phyloP scores from a whole-genome alignment of 2,113 vertebrate species.

The Miniopterus natalensis region DNA sequence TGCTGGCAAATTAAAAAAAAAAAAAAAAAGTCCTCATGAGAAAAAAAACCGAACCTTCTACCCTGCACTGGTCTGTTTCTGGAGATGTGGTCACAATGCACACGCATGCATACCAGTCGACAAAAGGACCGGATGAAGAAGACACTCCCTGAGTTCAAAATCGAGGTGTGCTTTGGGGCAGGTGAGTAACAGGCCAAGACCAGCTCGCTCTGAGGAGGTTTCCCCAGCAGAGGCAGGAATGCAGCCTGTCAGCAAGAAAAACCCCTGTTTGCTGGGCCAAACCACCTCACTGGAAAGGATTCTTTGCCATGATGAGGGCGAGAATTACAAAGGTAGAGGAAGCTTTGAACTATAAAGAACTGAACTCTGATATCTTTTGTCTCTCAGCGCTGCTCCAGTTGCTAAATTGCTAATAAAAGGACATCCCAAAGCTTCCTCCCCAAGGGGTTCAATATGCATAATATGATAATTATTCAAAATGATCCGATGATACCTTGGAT shows the following conservation, averaged over 20 bases:
- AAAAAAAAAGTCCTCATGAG: not conserved
- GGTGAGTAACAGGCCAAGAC: not conserved
- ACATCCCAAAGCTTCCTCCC: not conserved
- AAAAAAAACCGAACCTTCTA: not conserved
- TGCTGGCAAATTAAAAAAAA: not conserved
- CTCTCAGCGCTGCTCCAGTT: not conserved
- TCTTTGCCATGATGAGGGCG: not conserved
- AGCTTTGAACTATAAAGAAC: not conserved
- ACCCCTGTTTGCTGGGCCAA: not conserved
- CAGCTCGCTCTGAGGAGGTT: not conserved
- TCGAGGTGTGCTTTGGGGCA: not conserved
- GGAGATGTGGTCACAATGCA: not conserved
- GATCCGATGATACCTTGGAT: not conserved
- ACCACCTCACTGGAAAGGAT: not conserved
- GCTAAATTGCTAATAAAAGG: not conserved
- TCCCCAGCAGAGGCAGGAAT: not conserved
- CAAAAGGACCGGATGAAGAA: not conserved
- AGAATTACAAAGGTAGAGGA: not conserved
- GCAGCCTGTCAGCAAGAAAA: not conserved
- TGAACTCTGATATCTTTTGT: not conserved
- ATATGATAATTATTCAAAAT: not conserved
- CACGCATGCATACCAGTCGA: rapidly evolving
- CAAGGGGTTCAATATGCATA: not conserved
- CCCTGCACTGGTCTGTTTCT: not conserved
- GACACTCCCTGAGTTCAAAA: not conserved